Conservation (phyloP, 1,140 invertebrate genomes). For the Bombus huntii region DNA sequence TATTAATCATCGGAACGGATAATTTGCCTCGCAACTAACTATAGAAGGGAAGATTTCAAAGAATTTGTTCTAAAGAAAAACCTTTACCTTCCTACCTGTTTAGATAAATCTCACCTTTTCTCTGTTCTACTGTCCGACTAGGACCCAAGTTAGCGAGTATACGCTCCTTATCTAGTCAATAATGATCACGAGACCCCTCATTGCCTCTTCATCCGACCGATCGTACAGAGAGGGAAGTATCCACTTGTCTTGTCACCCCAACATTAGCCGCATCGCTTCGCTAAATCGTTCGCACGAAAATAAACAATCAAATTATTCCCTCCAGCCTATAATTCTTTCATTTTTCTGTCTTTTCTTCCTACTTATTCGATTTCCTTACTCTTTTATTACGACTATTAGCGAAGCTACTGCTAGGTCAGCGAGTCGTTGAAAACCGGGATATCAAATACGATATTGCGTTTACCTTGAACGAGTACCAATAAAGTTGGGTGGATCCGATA, state of each 20-base stretch:
- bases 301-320: constrained; percentile 64
- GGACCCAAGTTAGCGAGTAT: constrained; percentile 49
- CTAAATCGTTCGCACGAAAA: constrained; percentile 68
- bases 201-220: constrained; percentile 67
- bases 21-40: background rate
- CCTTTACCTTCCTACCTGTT: background rate
- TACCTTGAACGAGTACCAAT: constrained; percentile 40
- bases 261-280: constrained; percentile 58
- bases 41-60: background rate
- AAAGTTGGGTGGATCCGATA: constrained; percentile 44
- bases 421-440: constrained; percentile 34
- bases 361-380: background rate
- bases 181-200: constrained; percentile 69
- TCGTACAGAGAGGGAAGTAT: constrained; percentile 73
- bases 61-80: background rate
- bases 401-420: background rate
- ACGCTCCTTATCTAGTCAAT: constrained; percentile 65
- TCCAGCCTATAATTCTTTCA: background rate
- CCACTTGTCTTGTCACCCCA: constrained; percentile 72
- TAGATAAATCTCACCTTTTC: background rate
- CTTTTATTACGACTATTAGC: background rate
- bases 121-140: constrained; percentile 34
- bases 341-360: background rate
- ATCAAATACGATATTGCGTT: constrained; percentile 57
- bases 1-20: background rate